phyloP scores from a whole-genome alignment of 2,888 invertebrate species.

The Caenorhabditis drosophilae region DNA sequence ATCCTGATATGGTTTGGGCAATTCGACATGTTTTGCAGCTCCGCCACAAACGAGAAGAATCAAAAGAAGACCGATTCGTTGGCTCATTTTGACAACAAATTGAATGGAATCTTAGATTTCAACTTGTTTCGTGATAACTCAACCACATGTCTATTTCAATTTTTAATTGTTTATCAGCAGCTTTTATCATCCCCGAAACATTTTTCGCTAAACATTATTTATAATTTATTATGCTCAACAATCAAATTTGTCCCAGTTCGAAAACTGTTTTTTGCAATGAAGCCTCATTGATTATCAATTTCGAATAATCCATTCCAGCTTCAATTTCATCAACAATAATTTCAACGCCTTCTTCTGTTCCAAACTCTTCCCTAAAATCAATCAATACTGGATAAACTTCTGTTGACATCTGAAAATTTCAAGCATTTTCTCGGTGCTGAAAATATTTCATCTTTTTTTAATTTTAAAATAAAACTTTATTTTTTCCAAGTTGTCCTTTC shows the following conservation, averaged over 20 bases:
- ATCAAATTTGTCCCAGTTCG: too few species aligned
- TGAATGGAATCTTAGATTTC: not conserved
- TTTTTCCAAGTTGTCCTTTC: slow-evolving; percentile 19
- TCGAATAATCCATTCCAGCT: not conserved
- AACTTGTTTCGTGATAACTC: slow-evolving; percentile 7
- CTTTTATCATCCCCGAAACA: slow-evolving; percentile 17
- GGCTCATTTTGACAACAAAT: not conserved
- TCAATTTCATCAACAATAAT: not conserved
- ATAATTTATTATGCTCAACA: too few species aligned
- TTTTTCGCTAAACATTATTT: too few species aligned
- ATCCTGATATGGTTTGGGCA: slow-evolving; percentile 58
- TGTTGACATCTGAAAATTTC: not conserved
- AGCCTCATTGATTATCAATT: too few species aligned
- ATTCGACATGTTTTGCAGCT: slow-evolving; percentile 53
- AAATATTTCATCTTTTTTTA: not conserved
- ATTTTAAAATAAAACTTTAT: slow-evolving; percentile 8
- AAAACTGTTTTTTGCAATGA: too few species aligned
- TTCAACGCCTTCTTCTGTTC: not conserved
- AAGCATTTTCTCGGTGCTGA: not conserved
- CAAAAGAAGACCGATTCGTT: slow-evolving; percentile 3
- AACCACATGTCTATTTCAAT: slow-evolving; percentile 18
- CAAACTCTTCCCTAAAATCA: not conserved
- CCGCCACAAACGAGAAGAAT: slow-evolving; percentile 7
- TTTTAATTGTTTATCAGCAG: not conserved
- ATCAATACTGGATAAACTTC: not conserved